Evolutionary conservation across 2,797 vertebrate genomes (phyloP).

Genomic region (Betta splendens): DNA sequence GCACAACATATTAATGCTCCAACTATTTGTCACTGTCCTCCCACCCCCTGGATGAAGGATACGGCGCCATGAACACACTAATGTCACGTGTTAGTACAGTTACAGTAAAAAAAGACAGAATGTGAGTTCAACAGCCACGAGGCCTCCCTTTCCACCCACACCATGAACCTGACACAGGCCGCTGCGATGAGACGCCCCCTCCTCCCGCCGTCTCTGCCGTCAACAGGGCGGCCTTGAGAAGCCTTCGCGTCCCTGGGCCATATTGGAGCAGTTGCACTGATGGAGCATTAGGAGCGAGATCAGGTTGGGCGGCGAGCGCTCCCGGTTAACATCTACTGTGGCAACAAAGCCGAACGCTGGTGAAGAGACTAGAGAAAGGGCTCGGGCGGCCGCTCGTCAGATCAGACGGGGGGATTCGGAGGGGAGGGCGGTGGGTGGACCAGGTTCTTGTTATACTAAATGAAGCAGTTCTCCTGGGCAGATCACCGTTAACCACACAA

Average conservation of each 20-base stretch:
- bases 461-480: conserved; percentile 6
- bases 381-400: conserved; percentile 53
- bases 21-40: too few relatives aligned
- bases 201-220: conserved; percentile 19
- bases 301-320: not conserved
- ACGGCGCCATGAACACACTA: too few relatives aligned
- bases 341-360: not conserved
- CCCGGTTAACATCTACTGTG: conserved; percentile 6
- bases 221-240: conserved; percentile 31
- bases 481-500: not conserved
- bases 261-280: not conserved
- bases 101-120: conserved; percentile 23
- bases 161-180: conserved; percentile 14
- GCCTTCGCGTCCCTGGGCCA: conserved; percentile 8
- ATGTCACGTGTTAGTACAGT: too few relatives aligned
- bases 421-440: too few relatives aligned
- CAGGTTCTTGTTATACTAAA: conserved; percentile 13
- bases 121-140: conserved; percentile 28
- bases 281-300: conserved; percentile 9
- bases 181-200: conserved; percentile 16
- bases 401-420: conserved; percentile 41
- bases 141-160: conserved; percentile 35
- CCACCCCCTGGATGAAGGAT: too few relatives aligned
- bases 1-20: too few relatives aligned
- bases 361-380: conserved; percentile 23